A percentile compares a stretch with the other conserved stretches of the same genome.
Conservation (phyloP, 2,113 vertebrate genomes). For the Ondatra zibethicus region DNA sequence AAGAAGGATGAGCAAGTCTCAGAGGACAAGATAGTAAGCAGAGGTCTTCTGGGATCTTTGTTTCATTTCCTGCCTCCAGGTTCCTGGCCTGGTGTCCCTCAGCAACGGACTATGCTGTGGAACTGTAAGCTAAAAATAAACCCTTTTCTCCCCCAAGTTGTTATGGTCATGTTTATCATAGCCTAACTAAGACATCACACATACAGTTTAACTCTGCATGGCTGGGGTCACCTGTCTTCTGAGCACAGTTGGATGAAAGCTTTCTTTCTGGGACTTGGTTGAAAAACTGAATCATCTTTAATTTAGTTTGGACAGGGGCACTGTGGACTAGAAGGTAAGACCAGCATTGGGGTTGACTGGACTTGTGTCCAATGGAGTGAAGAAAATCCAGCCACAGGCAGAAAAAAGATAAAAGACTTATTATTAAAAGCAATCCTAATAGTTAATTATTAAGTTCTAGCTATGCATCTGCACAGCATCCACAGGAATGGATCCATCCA, state of each 20-base stretch:
- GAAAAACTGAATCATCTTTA: not conserved
- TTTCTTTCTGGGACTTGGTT: not conserved
- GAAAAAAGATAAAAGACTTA: not conserved
- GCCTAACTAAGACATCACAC: not conserved
- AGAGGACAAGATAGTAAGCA: not conserved
- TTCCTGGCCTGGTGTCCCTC: not conserved
- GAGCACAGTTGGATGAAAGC: not conserved
- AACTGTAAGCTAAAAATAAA: not conserved
- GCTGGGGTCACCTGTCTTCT: not conserved
- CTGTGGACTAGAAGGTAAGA: not conserved
- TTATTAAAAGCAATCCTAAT: not conserved
- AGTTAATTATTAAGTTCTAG: not conserved
- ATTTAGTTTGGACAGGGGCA: not conserved
- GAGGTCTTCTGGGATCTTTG: not conserved
- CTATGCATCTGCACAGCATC: not conserved
- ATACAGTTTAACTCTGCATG: not conserved
- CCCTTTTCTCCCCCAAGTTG: not conserved
- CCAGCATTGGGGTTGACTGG: not conserved
- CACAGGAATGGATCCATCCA: not conserved
- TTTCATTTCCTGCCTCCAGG: too few relatives aligned
- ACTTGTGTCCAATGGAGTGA: not conserved
- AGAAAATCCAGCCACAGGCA: not conserved
- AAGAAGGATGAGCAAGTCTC: not conserved
- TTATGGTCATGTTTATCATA: not conserved
- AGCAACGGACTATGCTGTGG: not conserved